Evolutionary conservation across 2,797 vertebrate genomes (phyloP), one percentile per base, ranked within the genome.

Genomic region (Momotus momota): DNA sequence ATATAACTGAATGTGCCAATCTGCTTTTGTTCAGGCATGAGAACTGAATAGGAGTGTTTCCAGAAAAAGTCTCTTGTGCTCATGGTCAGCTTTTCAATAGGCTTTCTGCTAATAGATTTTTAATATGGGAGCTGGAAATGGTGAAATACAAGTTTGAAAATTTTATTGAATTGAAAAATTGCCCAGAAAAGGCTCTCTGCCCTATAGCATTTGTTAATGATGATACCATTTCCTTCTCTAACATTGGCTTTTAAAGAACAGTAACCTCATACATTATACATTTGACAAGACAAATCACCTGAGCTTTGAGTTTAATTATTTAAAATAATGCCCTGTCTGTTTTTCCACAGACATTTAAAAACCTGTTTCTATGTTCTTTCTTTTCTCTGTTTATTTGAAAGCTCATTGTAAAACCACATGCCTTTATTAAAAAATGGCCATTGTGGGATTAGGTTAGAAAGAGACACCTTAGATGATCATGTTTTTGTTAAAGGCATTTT

Each of bases 21-120:
- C 96, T 95, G 81, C 97, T 97, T 97, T 98, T 98, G 97, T 98
- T 94, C 79, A 69, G 88, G 51, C 92, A 93, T 95, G 94, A 97
- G 97, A 96, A 97, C 84, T 93, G 88, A 97, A 97, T 95, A 93
- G 96, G 94, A 97, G 67, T 96, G 96, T 96, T 97, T 95, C 93
- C 81, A 97, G 93, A 94, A 96, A 84, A 97, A 93, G 92, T 96
- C 86, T 88, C 86, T 96, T 94, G 95, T 96, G 90, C 88, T 94
- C 93, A 81, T 58, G 85, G 81, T 83, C 91, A 90, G 90, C 66
- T 84, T 96, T 93, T 95, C 91, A 96, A 93, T 77, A 95, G 89
- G 43, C 38, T 91, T 83, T 95, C 85, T 96, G 64, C 94, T 97
- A 97, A 97, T 97, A 94, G 94, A 94, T 96, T 96, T 97, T 96